Evolutionary conservation across 2,797 vertebrate species (phyloP), one percentile per base, ranked within the genome.

Genomic region (Sphenodon punctatus): DNA sequence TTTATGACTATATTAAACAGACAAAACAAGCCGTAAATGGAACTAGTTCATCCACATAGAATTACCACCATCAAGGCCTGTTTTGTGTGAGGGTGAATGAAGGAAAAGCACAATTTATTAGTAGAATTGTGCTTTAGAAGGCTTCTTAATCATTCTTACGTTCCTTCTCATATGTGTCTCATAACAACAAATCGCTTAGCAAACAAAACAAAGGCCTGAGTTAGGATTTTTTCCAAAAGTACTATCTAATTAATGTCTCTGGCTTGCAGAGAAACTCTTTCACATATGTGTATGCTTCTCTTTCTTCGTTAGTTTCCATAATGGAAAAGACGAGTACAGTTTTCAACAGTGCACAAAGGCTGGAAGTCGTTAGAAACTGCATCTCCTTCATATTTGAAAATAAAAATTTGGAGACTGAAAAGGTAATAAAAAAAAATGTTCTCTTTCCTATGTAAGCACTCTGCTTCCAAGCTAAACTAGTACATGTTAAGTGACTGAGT

Each of bases 311-410:
- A 99, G 98, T 97, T 84, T 98, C 98, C 48, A 98, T 99, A 93
- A 95, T 96, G 95, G 97, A 98, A 80, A 99, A 98, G 88, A 94
- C 90, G 73, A 95, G 94, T 88, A 97, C 97, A 2, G 96, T 99
- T 94, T 99, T 99, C 93, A 99, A 99, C 96, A 99, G 98, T 75
- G 98, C 98, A 80, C 97, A 99, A 65, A 96, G 98, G 86, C 95
- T 99, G 85, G 99, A 99, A 94, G 99, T 99, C 89, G 98, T 99
- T 84, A 97, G 97, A 87, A 98, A 94, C 88, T 99, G 99, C 95
- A 98, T 99, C 91, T 95, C 97, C 1, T 97, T 97, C 87, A 97
- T 99, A 95, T 99, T 99, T 88, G 98, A 99, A 92, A 99, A 97
- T 94, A 99, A 99, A 95, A 97, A 96, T 88, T 93, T 99, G 94